Evolutionary conservation across 2,888 invertebrate genomes (phyloP).

Genomic region (Anagyrus pseudococci): DNA sequence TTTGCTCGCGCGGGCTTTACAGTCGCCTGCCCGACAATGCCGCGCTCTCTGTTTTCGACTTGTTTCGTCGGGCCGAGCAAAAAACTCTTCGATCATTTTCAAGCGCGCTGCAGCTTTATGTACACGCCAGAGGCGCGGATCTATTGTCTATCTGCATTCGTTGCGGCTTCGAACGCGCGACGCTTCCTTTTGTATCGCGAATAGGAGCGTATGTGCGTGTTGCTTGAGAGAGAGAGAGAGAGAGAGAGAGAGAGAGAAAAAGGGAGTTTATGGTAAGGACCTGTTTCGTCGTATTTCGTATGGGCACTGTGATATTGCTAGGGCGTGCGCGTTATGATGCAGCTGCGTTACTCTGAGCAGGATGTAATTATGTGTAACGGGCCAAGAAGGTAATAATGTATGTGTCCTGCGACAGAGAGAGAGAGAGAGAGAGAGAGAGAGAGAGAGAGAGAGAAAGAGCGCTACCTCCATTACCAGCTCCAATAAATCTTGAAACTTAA

Average conservation of each 20-base stretch:
- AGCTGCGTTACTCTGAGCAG: no score
- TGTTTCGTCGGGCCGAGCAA: slow-evolving; percentile 4
- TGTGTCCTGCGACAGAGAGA: no score
- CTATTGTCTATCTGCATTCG: background rate
- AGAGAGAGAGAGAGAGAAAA: background rate
- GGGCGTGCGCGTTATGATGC: background rate
- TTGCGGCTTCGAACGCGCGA: slow-evolving; percentile 12
- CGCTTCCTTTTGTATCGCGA: background rate
- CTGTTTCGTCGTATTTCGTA: background rate
- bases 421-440: no score
- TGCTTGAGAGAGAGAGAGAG: no score
- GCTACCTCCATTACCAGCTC: no score
- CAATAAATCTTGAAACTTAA: no score
- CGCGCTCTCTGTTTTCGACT: slow-evolving; percentile 11
- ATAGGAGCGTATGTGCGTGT: background rate
- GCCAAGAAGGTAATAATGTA: no score
- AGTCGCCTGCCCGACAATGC: background rate
- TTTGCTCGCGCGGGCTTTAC: no score
- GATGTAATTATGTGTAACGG: no score
- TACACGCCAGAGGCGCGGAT: no score
- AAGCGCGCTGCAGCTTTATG: background rate
- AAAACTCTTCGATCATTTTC: slow-evolving; percentile 7
- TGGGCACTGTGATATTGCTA: background rate
- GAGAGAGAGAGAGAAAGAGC: no score
- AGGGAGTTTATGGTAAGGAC: background rate